Base-by-base conservation (phyloP, 2,888 invertebrate species). In the Agrochola lota region DNA sequence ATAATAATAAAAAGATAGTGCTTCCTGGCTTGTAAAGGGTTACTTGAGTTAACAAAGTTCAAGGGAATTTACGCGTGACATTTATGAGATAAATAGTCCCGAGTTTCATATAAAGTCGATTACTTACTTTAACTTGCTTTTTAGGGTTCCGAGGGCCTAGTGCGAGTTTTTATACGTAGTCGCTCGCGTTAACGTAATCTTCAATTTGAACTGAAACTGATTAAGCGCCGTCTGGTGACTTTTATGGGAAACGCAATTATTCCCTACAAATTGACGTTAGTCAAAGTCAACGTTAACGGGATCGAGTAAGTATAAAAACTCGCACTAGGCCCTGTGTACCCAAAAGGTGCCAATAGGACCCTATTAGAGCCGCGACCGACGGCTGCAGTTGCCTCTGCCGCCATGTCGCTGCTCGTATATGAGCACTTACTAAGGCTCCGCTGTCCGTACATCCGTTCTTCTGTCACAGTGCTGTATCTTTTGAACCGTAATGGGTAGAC, bases 21-120 rank as follows among this genome's bases (percentile, higher is more conserved):
- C 67, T 87, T 84, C 84, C 84, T 78, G 84, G 46, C n/a, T 84
- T 12, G 40, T 30, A 26, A 71, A 68, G 72, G 87, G 80, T 73
- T 59, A 76, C n/a, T 71, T 49, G 35, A 71, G 68, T 62, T 69
- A 55, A 69, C n/a, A 74, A 74, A 74, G 87, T 87, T 84, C 87
- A 84, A 79, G 84, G 84, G 40, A 66, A 71, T 74, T 64, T 11
- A 59, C 20, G n/a, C 8, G 2, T 60, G 80, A 84, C 84, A 79
- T 79, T 86, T 75, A 78, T 23, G 26, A 72, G 70, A 74, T 72
- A 62, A 74, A 74, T 67, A 23, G 49, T 80, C 46, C 26, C n/a
- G 15, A 35, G 68, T 71, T 62, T 63, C 26, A 55, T 17, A 46
- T 43, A 23, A 59, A 67, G 35, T n/a, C 26, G 6, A 71, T 1